Base-by-base conservation (phyloP, 2,888 invertebrate genomes). In the Iphiclides podalirius region DNA sequence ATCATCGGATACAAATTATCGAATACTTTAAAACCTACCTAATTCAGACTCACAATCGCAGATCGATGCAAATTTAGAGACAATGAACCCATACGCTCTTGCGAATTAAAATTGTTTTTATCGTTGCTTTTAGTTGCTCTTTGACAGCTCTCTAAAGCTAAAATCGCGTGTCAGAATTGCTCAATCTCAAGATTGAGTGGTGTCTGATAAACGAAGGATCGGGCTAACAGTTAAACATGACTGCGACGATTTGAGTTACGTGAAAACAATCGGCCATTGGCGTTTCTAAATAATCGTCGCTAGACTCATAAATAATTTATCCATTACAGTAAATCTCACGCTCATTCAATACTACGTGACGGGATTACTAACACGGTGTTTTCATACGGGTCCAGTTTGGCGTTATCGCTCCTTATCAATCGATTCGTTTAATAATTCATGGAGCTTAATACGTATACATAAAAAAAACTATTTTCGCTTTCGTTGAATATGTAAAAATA, bases 301-400 rank as follows among this genome's bases (percentile, higher is more conserved):
- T 13, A 47, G 16, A 11, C 36, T 41, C 35, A 41, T 41, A 47
- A 16, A 41, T 47, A 47, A 36, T 36, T 36, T 47, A 47, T 41
- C 17, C 26, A 47, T 41, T 48, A 37, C 42, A 42, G 31, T 48
- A 48, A 42, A 48, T 48, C 47, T 48, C 13, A 17, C 20, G 37
- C 31, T 47, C 35, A 36, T 20, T 33, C 31, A 31, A 36, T 7
- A 17, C 26, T 31, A 42, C 47, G 47, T 42, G 47, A 41, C 36
- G 28, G 17, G 16, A 36, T 28, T 41, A 31, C 41, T 4, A 28
- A 47, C 33, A 26, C 15, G n/a, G 23, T 47, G 34, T 41, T 35
- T 34, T 11, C 36, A 40, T 41, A 28, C 26, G 36, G 14, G n/a
- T 41, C 36, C 28, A 47, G 41, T 41, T 47, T 35, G 12, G 12